Percentiles rank a stretch among this genome's conserved stretches.
Conservation (phyloP, 2,113 vertebrate genomes). For the Chiloscyllium plagiosum region DNA sequence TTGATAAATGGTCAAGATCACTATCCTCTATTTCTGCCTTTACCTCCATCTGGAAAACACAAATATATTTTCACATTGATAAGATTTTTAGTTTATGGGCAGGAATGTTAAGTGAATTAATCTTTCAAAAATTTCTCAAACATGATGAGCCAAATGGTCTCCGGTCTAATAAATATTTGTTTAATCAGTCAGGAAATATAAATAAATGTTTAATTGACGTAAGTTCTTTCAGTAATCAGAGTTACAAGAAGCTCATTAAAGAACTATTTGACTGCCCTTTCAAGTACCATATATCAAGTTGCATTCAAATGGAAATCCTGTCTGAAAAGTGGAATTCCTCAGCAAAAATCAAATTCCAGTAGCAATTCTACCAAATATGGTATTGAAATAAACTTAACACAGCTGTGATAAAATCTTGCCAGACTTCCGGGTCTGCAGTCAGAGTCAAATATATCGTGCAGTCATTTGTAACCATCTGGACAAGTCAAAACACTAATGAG, state of each 20-base stretch:
- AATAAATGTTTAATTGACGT: not conserved
- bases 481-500: constrained; percentile 10
- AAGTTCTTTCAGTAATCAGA: not conserved
- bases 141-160: not conserved
- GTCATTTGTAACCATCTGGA: not conserved
- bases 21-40: not conserved
- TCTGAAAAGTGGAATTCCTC: not conserved
- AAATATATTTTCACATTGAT: not conserved
- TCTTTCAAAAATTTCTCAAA: not conserved
- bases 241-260: not conserved
- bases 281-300: not conserved
- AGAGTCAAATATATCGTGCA: not conserved
- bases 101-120: not conserved
- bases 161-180: not conserved
- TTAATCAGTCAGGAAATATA: not conserved
- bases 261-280: not conserved
- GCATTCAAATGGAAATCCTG: not conserved
- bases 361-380: constrained; percentile 20
- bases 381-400: not conserved
- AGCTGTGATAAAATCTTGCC: not conserved
- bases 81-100: too few relatives aligned
- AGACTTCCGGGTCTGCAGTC: not conserved
- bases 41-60: not conserved
- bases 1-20: not conserved
- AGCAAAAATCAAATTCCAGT: not conserved